Percentiles rank a stretch among this genome's conserved stretches.
Evolutionary conservation across 2,888 invertebrate genomes (phyloP).

Genomic region (Rhagonycha lutea): DNA sequence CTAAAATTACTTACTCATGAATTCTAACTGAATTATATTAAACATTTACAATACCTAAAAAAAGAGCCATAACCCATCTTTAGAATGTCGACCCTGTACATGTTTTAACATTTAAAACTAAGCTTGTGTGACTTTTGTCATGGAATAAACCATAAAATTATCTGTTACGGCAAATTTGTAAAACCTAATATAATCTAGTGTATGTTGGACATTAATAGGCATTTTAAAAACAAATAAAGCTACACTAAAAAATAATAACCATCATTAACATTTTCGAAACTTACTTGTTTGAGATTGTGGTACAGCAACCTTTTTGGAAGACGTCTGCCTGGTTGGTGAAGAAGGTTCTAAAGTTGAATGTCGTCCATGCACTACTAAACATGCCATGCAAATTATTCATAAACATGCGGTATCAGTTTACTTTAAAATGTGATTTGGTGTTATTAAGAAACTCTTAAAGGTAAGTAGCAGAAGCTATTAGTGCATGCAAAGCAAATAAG

Average conservation of each 20-base stretch:
- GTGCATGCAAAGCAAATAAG: neutral
- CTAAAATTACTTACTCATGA: no score
- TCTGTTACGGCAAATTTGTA: neutral
- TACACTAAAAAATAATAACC: neutral
- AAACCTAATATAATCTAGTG: neutral
- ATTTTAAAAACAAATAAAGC: neutral
- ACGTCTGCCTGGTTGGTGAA: constrained; percentile 12
- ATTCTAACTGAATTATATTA: no score
- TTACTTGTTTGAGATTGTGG: constrained; percentile 34
- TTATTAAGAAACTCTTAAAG: neutral
- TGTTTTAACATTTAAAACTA: no score
- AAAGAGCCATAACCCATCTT: no score
- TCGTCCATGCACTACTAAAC: constrained; percentile 50
- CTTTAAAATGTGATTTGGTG: neutral
- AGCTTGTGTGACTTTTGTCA: no score
- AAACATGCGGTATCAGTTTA: neutral
- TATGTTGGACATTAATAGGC: neutral
- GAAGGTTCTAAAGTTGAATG: constrained; percentile 16
- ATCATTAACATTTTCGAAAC: constrained; percentile 5
- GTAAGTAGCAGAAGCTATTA: neutral
- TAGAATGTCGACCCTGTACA: no score
- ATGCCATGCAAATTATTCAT: constrained; percentile 27
- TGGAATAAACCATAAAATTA: no score
- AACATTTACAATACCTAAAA: no score
- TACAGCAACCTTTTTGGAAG: constrained; percentile 18